These are phyloP conservation scores for Pomatostomus ruficeps DNA, from an alignment of 2,113 vertebrate species.

Conservation along the genomic window DNA sequence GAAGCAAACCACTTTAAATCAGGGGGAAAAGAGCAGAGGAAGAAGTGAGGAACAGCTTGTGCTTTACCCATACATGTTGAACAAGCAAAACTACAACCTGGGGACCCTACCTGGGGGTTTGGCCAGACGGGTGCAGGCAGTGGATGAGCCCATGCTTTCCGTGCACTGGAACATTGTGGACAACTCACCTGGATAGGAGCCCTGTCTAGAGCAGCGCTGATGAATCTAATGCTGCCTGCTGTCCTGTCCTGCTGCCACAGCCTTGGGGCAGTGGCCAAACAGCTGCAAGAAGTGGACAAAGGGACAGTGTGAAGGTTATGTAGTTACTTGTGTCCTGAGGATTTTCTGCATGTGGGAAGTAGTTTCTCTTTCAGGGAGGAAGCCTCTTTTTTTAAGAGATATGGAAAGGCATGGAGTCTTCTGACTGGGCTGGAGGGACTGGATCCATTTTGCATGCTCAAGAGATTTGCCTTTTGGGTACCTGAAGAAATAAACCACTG, in stretches of 20 bases:
- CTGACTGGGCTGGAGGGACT: background rate
- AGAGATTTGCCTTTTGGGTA: background rate
- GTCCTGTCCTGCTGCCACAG: accelerated
- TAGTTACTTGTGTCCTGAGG: background rate
- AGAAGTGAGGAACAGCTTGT: background rate
- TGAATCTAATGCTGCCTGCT: background rate
- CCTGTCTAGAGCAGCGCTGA: background rate
- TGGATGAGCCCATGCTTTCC: accelerated
- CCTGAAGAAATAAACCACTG: background rate
- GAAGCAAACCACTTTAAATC: background rate
- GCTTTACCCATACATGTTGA: background rate
- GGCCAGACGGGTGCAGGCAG: background rate
- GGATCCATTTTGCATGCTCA: background rate
- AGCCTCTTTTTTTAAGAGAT: background rate
- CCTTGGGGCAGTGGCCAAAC: background rate
- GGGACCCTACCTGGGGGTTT: background rate
- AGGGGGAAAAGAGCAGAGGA: background rate
- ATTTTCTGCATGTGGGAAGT: background rate
- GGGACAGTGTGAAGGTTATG: background rate
- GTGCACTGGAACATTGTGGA: background rate
- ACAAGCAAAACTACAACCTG: background rate
- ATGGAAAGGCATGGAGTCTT: background rate
- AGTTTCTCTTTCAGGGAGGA: background rate
- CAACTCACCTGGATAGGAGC: background rate
- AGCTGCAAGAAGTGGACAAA: background rate